Percentiles rank a stretch among this genome's conserved stretches.
Conservation (phyloP, 2,797 vertebrate genomes). For the Sebastes taczanowskii region DNA sequence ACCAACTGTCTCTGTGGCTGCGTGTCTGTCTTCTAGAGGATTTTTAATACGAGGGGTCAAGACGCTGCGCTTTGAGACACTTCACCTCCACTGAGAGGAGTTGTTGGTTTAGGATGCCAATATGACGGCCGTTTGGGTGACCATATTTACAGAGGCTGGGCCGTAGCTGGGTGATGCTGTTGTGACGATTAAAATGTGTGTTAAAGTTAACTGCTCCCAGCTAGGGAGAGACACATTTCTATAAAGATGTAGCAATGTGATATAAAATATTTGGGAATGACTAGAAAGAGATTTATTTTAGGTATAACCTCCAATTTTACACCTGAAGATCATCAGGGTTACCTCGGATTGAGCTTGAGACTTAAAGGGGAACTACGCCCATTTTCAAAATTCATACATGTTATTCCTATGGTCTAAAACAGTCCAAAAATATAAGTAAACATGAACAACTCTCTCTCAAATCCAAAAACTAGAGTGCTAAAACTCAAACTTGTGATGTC, state of each 20-base stretch:
- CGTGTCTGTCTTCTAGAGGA: slow-evolving; percentile 60
- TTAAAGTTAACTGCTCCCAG: neutral
- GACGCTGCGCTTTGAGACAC: slow-evolving; percentile 36
- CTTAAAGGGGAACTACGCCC: neutral
- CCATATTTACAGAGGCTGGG: slow-evolving; percentile 47
- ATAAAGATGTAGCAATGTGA: neutral
- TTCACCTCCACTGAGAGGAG: slow-evolving; percentile 43
- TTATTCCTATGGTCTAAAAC: no score
- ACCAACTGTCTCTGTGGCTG: slow-evolving; percentile 76
- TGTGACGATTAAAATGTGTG: neutral
- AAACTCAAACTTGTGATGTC: no score
- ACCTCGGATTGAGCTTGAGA: neutral
- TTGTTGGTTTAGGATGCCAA: slow-evolving; percentile 53
- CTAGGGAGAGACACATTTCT: neutral
- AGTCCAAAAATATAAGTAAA: no score
- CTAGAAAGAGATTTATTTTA: neutral
- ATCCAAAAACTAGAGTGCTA: no score
- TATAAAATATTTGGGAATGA: neutral
- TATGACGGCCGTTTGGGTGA: slow-evolving; percentile 42
- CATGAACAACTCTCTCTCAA: no score
- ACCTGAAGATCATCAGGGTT: neutral
- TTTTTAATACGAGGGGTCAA: slow-evolving; percentile 69
- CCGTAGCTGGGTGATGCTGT: neutral
- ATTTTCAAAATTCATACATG: no score
- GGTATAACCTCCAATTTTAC: neutral